Evolutionary conservation across 2,113 vertebrate genomes (phyloP).

Genomic region (Sylvilagus bachmani): DNA sequence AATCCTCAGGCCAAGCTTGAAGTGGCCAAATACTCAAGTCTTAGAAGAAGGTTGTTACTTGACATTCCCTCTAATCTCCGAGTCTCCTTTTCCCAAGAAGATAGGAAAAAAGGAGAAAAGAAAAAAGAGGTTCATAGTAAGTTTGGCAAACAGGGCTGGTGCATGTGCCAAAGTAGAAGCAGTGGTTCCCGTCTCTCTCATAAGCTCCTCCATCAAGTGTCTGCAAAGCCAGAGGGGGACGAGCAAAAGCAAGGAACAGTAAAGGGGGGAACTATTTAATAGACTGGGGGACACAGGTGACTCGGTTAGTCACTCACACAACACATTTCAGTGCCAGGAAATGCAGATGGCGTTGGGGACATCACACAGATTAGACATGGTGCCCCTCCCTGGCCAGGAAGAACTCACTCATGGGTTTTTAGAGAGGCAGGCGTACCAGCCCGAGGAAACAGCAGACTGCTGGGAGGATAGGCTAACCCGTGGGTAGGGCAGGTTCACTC

Average conservation of each 20-base stretch:
- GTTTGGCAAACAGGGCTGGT: constrained; percentile 52
- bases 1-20: constrained; percentile 44
- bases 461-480: neutral
- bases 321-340: neutral
- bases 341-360: neutral
- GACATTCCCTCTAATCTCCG: constrained; percentile 52
- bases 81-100: constrained; percentile 54
- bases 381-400: neutral
- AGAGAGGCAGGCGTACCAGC: neutral
- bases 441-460: neutral
- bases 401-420: neutral
- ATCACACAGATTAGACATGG: neutral
- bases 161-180: constrained; percentile 52
- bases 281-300: neutral
- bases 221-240: neutral
- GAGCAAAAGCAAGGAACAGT: neutral
- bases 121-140: constrained; percentile 42
- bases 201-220: neutral
- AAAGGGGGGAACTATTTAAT: neutral
- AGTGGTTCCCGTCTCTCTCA: constrained; percentile 28
- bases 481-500: neutral
- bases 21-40: constrained; percentile 64
- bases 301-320: neutral
- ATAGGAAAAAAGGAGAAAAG: neutral
- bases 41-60: constrained; percentile 26